phyloP scores from a whole-genome alignment of 1,140 invertebrate species.

The Drosophila sulfurigaster region DNA sequence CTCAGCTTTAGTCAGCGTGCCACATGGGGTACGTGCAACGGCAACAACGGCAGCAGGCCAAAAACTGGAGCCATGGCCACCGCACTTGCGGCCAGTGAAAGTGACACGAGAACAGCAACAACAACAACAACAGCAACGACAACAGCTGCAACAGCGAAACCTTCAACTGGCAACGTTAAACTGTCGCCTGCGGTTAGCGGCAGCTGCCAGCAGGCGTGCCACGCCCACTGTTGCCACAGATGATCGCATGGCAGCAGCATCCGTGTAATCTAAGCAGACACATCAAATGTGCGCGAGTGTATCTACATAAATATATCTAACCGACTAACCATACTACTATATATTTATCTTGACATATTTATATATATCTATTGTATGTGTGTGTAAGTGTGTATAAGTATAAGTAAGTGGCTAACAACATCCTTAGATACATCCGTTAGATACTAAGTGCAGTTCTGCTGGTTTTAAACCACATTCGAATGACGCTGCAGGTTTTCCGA shows the following conservation, averaged over 20 bases:
- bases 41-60: not conserved
- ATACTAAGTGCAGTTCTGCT: conserved; percentile 9
- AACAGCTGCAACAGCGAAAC: not conserved
- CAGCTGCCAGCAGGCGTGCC: conserved; percentile 47
- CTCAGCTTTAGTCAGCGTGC: conserved; percentile 69
- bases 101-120: conserved; percentile 19
- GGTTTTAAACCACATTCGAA: conserved; percentile 37
- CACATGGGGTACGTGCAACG: conserved; percentile 29
- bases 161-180: conserved; percentile 7
- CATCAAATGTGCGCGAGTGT: conserved; percentile 40
- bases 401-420: conserved; percentile 31
- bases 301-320: conserved; percentile 20
- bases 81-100: conserved; percentile 29
- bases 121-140: not conserved
- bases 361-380: conserved; percentile 26
- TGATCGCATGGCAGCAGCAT: conserved; percentile 57
- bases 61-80: not conserved
- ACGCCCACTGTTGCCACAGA: conserved; percentile 66
- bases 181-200: conserved; percentile 21
- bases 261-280: conserved; percentile 53
- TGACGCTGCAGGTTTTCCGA: not conserved
- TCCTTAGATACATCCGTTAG: conserved; percentile 7
- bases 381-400: not conserved
- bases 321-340: not conserved
- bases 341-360: conserved; percentile 20